These are phyloP conservation scores for Arenaria interpres DNA, from an alignment of 2,113 vertebrate genomes.

Conservation along the genomic window DNA sequence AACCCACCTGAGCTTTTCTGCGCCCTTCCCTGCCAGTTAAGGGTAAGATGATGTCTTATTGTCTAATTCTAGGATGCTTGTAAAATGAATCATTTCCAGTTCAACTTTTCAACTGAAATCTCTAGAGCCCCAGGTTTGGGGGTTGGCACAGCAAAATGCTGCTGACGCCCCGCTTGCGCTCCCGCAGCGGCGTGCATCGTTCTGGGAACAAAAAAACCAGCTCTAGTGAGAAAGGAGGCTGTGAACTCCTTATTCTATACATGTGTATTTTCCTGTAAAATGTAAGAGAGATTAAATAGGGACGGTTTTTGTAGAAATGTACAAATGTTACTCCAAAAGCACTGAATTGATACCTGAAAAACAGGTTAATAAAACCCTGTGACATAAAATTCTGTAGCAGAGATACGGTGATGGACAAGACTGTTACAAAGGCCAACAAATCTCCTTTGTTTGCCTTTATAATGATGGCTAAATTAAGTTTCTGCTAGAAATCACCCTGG, in stretches of 20 bases:
- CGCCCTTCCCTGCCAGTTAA: background rate
- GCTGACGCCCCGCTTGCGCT: background rate
- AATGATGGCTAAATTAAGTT: background rate
- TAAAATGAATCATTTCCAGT: background rate
- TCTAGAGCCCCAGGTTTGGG: background rate
- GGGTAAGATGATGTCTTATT: background rate
- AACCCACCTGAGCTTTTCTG: background rate
- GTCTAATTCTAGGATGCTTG: background rate
- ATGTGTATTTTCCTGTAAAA: background rate
- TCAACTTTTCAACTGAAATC: background rate
- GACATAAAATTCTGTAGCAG: background rate
- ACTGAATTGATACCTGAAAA: background rate
- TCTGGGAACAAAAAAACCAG: fast-evolving
- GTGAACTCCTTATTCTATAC: background rate
- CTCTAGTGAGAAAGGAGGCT: background rate
- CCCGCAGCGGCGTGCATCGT: background rate
- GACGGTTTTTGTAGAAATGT: background rate
- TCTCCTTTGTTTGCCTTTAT: background rate
- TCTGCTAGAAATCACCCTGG: background rate
- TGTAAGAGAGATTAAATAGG: background rate
- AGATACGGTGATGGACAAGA: background rate
- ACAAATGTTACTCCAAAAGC: background rate
- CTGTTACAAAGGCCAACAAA: background rate
- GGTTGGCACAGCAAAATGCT: background rate
- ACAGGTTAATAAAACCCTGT: background rate